Conservation (phyloP, 1,140 invertebrate genomes). For the Galendromus occidentalis region DNA sequence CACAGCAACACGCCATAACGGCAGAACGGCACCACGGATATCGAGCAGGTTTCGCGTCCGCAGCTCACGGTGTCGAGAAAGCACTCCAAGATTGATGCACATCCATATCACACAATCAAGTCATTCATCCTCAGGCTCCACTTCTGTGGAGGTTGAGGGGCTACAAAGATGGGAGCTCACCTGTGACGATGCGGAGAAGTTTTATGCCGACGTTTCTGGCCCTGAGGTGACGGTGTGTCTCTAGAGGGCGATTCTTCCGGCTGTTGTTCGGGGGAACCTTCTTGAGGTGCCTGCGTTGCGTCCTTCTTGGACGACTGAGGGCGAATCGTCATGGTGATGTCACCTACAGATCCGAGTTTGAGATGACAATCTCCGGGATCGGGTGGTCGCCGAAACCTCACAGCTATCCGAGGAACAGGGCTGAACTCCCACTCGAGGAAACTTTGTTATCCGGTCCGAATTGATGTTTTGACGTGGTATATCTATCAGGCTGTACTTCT, state of each 20-base stretch:
- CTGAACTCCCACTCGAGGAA: too few species aligned
- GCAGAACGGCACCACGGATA: background rate
- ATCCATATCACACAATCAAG: background rate
- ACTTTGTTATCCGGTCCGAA: too few species aligned
- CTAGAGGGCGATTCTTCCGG: background rate
- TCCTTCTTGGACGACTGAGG: background rate
- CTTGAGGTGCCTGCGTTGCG: background rate
- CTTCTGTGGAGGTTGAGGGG: background rate
- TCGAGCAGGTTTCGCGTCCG: background rate
- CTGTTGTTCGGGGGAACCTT: background rate
- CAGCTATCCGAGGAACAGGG: too few species aligned
- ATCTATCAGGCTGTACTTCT: too few species aligned
- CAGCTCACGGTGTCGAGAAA: background rate
- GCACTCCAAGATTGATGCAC: background rate
- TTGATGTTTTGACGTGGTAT: too few species aligned
- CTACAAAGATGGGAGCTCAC: slow-evolving; percentile 17
- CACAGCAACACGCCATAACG: background rate
- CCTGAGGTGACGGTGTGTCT: background rate
- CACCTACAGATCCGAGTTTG: background rate
- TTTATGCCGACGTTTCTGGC: slow-evolving; percentile 19
- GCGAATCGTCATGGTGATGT: slow-evolving; percentile 1
- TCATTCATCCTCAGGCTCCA: background rate
- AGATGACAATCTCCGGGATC: too few species aligned
- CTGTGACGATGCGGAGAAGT: slow-evolving; percentile 27
- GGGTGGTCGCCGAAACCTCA: too few species aligned